A percentile compares a stretch with the other conserved stretches of the same genome.
Conservation (phyloP, 2,113 vertebrate genomes). For the Copsychus sechellarum region DNA sequence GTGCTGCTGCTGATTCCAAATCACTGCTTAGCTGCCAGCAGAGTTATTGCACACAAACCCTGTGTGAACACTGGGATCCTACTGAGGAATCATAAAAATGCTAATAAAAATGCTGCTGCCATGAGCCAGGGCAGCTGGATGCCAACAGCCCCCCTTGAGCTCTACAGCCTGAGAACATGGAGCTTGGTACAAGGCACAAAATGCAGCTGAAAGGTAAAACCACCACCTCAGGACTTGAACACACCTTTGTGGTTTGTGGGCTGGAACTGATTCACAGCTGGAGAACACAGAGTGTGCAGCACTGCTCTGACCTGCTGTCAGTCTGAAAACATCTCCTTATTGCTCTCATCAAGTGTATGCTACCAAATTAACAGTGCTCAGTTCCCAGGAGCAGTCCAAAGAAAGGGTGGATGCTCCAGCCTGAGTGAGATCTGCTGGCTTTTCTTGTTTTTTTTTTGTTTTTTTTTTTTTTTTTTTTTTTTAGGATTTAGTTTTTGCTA, state of each 20-base stretch:
- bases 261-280: background rate
- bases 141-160: background rate
- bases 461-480: too few species aligned
- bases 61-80: background rate
- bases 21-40: background rate
- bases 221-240: background rate
- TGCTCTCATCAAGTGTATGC: background rate
- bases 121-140: background rate
- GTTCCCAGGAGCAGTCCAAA: background rate
- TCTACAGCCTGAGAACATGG: rapidly evolving
- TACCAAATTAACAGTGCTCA: background rate
- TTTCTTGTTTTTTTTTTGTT: too few species aligned
- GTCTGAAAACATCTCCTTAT: background rate
- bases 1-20: background rate
- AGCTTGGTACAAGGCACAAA: background rate
- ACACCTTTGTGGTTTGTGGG: too few species aligned
- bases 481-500: background rate
- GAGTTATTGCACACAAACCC: background rate
- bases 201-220: background rate
- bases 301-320: background rate
- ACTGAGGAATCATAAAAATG: background rate
- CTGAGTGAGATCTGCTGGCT: background rate
- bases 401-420: background rate
- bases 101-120: background rate
- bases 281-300: background rate